phyloP scores from a whole-genome alignment of 1,140 invertebrate species.

The Polypedilum pembai region DNA sequence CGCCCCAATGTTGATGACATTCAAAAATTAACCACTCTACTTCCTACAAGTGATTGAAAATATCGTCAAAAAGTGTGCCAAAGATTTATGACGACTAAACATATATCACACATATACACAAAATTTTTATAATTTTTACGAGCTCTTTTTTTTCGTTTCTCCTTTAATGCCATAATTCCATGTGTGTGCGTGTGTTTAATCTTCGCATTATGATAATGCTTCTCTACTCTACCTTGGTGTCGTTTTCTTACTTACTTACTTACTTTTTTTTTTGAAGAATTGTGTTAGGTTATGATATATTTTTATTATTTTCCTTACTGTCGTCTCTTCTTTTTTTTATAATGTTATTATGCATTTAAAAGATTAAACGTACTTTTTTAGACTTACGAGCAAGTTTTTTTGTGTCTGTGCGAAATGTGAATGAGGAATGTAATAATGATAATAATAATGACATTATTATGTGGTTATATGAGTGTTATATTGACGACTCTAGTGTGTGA shows the following conservation, averaged over 20 bases:
- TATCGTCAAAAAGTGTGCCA: constrained; percentile 15
- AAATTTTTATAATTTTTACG: background rate
- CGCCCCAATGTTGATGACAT: no score
- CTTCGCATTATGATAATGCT: constrained; percentile 27
- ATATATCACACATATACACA: background rate
- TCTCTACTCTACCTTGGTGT: background rate
- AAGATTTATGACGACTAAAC: constrained; percentile 20
- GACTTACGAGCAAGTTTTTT: background rate
- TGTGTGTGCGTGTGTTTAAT: constrained; percentile 4
- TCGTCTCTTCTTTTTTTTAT: background rate
- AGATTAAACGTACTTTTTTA: constrained; percentile 20
- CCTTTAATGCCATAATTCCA: background rate
- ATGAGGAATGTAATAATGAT: constrained; percentile 1
- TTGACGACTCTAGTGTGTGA: background rate
- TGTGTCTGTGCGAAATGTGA: constrained; percentile 2
- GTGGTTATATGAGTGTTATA: background rate
- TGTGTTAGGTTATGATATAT: constrained; percentile 27
- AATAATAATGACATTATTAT: background rate
- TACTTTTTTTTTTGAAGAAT: constrained; percentile 3
- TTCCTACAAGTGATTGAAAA: no score
- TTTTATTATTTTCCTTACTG: constrained; percentile 2
- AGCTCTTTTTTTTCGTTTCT: background rate
- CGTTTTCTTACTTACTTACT: background rate
- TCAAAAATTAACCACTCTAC: no score
- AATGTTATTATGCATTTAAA: constrained; percentile 29